Evolutionary conservation across 2,888 invertebrate genomes (phyloP), one percentile per base, ranked within the genome.

Genomic region (Diarsia dahlii): DNA sequence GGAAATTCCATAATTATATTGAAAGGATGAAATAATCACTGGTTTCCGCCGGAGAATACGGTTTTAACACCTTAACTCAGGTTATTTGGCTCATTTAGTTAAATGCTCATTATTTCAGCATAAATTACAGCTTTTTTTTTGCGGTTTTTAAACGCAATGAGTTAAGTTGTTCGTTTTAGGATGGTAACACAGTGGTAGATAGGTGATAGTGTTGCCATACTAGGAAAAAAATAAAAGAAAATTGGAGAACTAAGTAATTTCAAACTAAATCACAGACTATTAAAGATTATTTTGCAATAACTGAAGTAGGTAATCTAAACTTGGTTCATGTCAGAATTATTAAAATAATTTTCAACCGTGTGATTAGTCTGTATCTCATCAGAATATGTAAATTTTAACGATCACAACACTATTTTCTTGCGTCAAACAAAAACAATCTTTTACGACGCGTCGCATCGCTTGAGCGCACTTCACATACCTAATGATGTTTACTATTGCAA

Each of bases 331-430:
- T 69, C 12, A 74, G 64, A 69, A 13, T 34, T 75, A 77, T 78
- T 80, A 68, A 84, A 84, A 80, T 78, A 76, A 78, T 80, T 45
- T 81, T 69, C 54, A 68, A 80, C 62, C 82, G 54, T 78, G 70
- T 76, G 77, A 82, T 85, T 80, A 86, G 54, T 75, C 52, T 52
- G 65, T 74, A 80, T 72, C 80, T 84, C 80, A 87, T 83, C 84
- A 82, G 64, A 87, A 84, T 84, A 84, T 87, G 83, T 79, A 80
- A 87, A 87, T 87, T 85, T 64, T 79, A 83, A 83, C 80, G 78
- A 87, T 86, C 74, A 81, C 68, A 66, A 68, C 71, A 76, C 64
- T 46, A 63, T 72, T 77, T 84, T 84, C 77, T 84, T 84, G 77
- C 46, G 56, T 52, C 10, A 54, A 60, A 78, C 78, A 87, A 87